These are phyloP conservation scores for Phyto melanocephala DNA, from an alignment of 2,888 invertebrate species.

Conservation along the genomic window DNA sequence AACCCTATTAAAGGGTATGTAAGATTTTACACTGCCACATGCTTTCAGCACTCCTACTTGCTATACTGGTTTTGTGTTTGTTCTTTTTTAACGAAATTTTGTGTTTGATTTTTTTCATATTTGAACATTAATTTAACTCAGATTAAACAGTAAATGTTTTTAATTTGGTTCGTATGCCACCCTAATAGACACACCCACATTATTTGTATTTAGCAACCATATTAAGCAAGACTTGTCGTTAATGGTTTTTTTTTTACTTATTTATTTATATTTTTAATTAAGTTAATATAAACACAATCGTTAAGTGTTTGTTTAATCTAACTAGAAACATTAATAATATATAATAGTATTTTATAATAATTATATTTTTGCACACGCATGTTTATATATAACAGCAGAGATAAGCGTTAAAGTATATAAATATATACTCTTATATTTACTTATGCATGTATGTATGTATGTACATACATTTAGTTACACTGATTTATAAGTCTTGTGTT, in stretches of 20 bases:
- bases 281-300: conserved; percentile 21
- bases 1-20: no score
- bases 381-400: neutral
- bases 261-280: neutral
- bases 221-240: conserved; percentile 21
- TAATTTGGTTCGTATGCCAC: neutral
- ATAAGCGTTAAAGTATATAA: neutral
- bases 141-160: no score
- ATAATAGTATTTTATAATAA: conserved; percentile 4
- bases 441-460: no score
- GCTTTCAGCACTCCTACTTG: no score
- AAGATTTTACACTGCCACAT: no score
- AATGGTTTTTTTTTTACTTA: neutral
- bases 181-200: neutral
- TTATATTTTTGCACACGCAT: neutral
- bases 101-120: no score
- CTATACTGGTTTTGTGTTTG: no score
- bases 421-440: neutral
- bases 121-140: no score
- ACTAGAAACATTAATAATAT: conserved; percentile 31
- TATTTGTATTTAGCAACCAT: neutral
- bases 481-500: neutral
- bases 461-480: neutral
- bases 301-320: conserved; percentile 24
- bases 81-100: no score